Conservation (phyloP, 2,113 vertebrate genomes). For the Caracal caracal region DNA sequence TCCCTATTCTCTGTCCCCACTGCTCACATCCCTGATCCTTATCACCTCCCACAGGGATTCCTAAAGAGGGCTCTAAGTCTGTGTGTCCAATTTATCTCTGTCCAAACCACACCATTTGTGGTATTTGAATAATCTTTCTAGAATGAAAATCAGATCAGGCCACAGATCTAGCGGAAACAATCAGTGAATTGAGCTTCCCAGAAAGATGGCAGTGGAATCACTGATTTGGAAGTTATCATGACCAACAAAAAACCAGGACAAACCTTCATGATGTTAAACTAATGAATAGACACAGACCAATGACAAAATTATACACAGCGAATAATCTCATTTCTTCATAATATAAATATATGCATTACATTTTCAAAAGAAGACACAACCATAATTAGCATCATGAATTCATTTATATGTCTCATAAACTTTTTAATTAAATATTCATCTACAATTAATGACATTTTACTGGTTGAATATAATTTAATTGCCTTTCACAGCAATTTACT, state of each 20-base stretch:
- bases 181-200: no score
- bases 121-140: background rate
- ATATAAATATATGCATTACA: background rate
- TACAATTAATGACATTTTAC: conserved; percentile 38
- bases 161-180: background rate
- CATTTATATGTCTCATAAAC: background rate
- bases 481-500: conserved; percentile 27
- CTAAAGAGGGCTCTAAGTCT: background rate
- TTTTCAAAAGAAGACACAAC: background rate
- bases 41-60: background rate
- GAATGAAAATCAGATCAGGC: background rate
- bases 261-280: background rate
- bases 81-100: background rate
- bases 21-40: background rate
- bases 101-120: background rate
- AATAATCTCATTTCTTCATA: background rate
- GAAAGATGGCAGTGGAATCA: background rate
- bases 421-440: conserved; percentile 57
- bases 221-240: background rate
- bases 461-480: conserved; percentile 49
- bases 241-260: background rate
- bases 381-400: conserved; percentile 34
- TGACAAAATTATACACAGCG: background rate
- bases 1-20: background rate
- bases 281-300: background rate